Evolutionary conservation across 92 coral and sea anemone species (phyloP).

Genomic region (Zoanthus gigantus): DNA sequence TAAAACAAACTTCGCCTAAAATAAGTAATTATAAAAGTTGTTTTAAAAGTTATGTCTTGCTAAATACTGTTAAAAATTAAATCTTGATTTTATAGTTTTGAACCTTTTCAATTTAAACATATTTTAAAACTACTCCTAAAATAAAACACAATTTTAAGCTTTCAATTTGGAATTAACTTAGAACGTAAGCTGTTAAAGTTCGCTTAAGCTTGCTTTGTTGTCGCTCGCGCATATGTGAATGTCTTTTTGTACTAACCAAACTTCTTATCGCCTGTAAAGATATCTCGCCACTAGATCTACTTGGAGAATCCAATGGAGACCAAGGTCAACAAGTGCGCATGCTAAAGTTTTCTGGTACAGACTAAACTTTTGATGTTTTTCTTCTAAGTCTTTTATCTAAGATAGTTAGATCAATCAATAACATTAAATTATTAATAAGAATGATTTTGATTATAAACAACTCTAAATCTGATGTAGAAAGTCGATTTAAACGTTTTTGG

Average conservation of each 20-base stretch:
- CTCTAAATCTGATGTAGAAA: background rate
- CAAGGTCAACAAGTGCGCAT: constrained; percentile 44
- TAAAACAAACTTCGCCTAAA: background rate
- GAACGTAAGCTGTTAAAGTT: constrained; percentile 6
- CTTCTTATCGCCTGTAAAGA: constrained; percentile 21
- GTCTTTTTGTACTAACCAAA: constrained; percentile 7
- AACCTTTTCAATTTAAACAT: background rate
- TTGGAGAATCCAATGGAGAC: constrained; percentile 34
- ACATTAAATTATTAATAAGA: background rate
- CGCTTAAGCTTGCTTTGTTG: background rate
- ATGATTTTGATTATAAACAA: too few relatives aligned
- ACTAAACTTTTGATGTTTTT: constrained; percentile 2
- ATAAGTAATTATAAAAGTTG: background rate
- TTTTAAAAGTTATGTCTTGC: background rate
- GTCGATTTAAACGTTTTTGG: too few relatives aligned
- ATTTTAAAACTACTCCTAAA: background rate
- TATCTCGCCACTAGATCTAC: constrained; percentile 32
- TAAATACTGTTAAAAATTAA: background rate
- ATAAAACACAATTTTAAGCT: background rate
- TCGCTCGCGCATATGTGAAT: background rate
- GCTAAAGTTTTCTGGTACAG: constrained; percentile 50
- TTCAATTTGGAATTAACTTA: background rate
- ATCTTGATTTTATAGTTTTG: background rate
- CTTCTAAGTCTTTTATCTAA: background rate
- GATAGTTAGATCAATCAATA: background rate